A percentile compares a stretch with the other conserved stretches of the same genome.
Conservation (phyloP, 1,140 invertebrate genomes). For the Bilobella aurantiaca region DNA sequence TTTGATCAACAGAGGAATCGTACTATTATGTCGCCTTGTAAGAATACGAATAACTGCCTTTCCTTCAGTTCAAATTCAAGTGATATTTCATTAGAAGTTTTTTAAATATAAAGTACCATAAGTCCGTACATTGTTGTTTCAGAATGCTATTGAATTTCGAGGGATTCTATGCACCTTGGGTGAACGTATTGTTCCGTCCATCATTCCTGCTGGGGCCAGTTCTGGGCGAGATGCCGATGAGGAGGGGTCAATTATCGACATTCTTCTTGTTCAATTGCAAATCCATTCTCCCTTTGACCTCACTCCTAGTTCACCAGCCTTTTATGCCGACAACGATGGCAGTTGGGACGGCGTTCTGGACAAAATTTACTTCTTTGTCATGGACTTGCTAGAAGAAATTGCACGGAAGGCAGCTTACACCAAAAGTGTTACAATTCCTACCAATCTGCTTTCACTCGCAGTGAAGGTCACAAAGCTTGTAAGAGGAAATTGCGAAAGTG, state of each 20-base stretch:
- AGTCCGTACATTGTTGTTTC: conserved; percentile 5
- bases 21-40: conserved; percentile 1
- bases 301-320: conserved; percentile 9
- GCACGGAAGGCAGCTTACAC: conserved; percentile 13
- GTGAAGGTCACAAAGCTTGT: conserved; percentile 21
- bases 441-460: conserved; percentile 14
- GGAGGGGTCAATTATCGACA: conserved; percentile 9
- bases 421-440: conserved; percentile 10
- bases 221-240: conserved; percentile 10
- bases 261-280: conserved; percentile 18
- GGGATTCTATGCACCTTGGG: conserved; percentile 25
- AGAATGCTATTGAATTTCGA: conserved; percentile 30
- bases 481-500: neutral
- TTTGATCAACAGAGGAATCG: neutral
- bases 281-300: conserved; percentile 25
- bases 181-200: conserved; percentile 19
- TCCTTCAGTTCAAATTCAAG: neutral
- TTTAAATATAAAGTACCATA: too few relatives aligned
- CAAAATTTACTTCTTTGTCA: conserved; percentile 17
- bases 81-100: neutral
- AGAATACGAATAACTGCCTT: neutral
- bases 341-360: conserved; percentile 19
- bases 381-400: conserved; percentile 22
- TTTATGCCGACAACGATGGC: conserved; percentile 10
- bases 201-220: conserved; percentile 5